phyloP scores from a whole-genome alignment of 2,888 invertebrate species.

The Machimus atricapillus region DNA sequence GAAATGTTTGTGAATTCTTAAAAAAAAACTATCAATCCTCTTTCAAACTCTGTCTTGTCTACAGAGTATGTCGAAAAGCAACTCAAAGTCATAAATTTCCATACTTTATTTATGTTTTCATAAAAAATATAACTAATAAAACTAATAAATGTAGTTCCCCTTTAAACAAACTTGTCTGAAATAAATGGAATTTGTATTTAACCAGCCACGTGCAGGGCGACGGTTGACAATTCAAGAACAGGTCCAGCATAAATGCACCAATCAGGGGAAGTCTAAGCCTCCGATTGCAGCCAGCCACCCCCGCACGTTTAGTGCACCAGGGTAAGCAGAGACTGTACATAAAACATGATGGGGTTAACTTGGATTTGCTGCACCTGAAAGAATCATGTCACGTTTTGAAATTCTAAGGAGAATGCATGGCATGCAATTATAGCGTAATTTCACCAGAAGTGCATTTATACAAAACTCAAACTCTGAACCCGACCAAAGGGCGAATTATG shows the following conservation, averaged over 20 bases:
- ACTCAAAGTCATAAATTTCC: too few relatives aligned
- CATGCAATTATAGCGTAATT: constrained; percentile 17
- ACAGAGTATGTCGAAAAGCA: too few relatives aligned
- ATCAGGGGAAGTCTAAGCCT: neutral
- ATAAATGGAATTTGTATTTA: neutral
- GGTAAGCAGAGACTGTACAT: neutral
- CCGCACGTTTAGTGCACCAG: neutral
- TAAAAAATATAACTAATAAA: too few relatives aligned
- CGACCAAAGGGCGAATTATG: neutral
- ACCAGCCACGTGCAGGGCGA: neutral
- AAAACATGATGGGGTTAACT: neutral
- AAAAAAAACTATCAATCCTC: too few relatives aligned
- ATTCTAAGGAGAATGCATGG: neutral
- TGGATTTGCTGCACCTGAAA: neutral
- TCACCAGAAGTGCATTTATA: neutral
- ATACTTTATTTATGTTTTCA: too few relatives aligned
- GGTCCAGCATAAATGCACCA: neutral
- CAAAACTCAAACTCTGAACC: neutral
- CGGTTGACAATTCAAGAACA: neutral
- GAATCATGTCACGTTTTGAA: neutral
- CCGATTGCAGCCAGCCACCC: neutral
- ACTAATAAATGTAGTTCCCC: too few relatives aligned
- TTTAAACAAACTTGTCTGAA: neutral
- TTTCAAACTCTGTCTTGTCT: too few relatives aligned
- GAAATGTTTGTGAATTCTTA: too few relatives aligned